phyloP scores from a whole-genome alignment of 37 sponge, comb jelly and placozoan species.

The Mnemiopsis leidyi region DNA sequence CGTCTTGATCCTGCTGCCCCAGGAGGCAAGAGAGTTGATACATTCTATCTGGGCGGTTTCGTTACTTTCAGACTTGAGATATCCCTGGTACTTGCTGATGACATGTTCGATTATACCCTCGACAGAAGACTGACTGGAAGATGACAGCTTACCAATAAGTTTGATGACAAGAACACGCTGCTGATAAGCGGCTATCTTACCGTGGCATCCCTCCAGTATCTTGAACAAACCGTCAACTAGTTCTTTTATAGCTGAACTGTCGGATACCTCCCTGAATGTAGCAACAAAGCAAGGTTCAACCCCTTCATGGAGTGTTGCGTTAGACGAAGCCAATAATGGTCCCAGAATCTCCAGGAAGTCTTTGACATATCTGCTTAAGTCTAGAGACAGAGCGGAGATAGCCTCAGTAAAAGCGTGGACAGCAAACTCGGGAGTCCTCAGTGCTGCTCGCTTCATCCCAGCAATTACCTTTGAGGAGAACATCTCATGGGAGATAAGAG shows the following conservation, averaged over 20 bases:
- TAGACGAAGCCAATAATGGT: constrained; percentile 16
- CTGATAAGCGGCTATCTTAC: constrained; percentile 60
- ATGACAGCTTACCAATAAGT: not conserved
- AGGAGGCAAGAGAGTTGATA: not conserved
- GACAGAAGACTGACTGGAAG: not conserved
- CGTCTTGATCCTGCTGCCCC: not conserved
- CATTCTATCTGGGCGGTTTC: constrained; percentile 38
- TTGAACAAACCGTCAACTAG: constrained; percentile 9
- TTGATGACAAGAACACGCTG: constrained; percentile 23
- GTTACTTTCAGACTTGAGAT: not conserved
- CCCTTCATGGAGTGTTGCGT: not conserved
- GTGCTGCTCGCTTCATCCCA: constrained; percentile 32
- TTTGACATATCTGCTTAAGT: constrained; percentile 43
- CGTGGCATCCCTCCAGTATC: constrained; percentile 30
- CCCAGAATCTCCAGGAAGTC: constrained; percentile 25
- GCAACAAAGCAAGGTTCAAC: not conserved
- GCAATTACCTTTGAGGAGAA: not conserved
- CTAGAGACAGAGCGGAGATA: not conserved
- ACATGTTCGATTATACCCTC: constrained; percentile 38
- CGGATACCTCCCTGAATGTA: not conserved
- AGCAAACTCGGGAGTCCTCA: constrained; percentile 42
- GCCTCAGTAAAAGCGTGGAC: constrained; percentile 32
- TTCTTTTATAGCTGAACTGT: not conserved
- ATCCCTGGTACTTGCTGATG: not conserved
- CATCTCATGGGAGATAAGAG: constrained; percentile 40